Evolutionary conservation across 2,113 vertebrate genomes (phyloP).

Genomic region (Lamprotornis superbus): DNA sequence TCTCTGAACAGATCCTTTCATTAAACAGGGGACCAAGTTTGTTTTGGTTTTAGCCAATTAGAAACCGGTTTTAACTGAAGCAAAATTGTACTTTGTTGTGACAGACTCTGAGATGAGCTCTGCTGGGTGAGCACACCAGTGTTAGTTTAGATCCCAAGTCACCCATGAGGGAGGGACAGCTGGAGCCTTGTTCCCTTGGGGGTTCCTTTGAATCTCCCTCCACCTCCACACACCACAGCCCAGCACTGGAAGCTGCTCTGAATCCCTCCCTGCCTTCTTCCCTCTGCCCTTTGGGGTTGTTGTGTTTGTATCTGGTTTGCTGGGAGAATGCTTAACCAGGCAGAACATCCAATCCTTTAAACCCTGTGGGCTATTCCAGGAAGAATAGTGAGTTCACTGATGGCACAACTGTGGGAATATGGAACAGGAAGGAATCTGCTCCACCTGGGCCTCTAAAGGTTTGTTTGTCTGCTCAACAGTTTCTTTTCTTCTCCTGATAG

Average conservation of each 20-base stretch:
- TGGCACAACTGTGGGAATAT: not conserved
- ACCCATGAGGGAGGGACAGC: not conserved
- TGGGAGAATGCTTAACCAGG: not conserved
- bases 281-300: not conserved
- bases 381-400: too few species aligned
- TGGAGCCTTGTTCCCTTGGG: not conserved
- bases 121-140: fast-evolving
- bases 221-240: not conserved
- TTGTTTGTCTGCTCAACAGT: not conserved
- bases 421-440: not conserved
- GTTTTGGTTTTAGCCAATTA: not conserved
- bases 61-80: not conserved
- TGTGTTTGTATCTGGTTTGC: not conserved
- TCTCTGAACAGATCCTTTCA: not conserved
- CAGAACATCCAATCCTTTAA: not conserved
- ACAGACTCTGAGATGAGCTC: not conserved
- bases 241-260: not conserved
- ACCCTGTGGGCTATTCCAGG: not conserved
- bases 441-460: not conserved
- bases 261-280: not conserved
- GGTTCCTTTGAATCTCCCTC: not conserved
- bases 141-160: not conserved
- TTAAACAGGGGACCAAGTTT: not conserved
- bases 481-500: not conserved
- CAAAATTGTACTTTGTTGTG: not conserved